phyloP scores from a whole-genome alignment of 2,888 invertebrate genomes.

The Cheilosia urbana region DNA sequence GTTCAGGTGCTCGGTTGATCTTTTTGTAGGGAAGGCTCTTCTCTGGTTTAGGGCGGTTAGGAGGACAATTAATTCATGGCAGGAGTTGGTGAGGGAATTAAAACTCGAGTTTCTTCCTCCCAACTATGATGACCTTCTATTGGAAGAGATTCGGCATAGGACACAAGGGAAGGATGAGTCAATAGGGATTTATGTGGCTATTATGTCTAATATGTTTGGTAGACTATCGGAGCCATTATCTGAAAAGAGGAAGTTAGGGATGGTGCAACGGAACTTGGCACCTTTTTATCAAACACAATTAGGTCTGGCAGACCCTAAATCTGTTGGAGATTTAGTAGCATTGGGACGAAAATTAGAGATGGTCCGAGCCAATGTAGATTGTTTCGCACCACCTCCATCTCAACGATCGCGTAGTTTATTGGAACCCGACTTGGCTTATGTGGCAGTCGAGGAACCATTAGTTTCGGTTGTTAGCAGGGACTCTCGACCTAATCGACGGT shows the following conservation, averaged over 20 bases:
- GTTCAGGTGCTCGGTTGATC: background rate
- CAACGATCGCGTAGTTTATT: too few relatives aligned
- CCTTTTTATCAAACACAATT: slow-evolving; percentile 2
- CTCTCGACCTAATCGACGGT: background rate
- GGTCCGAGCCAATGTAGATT: background rate
- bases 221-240: slow-evolving; percentile 9
- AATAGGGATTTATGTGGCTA: slow-evolving; percentile 3
- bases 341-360: background rate
- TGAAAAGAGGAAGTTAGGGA: background rate
- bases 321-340: background rate
- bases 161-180: slow-evolving; percentile 15
- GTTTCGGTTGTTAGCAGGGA: background rate
- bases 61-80: background rate
- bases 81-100: slow-evolving; percentile 5
- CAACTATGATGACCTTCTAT: slow-evolving; percentile 20
- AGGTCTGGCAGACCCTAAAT: background rate
- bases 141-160: slow-evolving; percentile 21
- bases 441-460: background rate
- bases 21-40: slow-evolving; percentile 9
- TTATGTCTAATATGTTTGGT: slow-evolving; percentile 3
- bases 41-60: slow-evolving; percentile 19
- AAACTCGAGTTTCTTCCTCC: slow-evolving; percentile 13
- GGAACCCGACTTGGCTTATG: background rate
- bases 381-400: too few relatives aligned
- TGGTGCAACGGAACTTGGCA: background rate